phyloP scores from a whole-genome alignment of 2,888 invertebrate genomes.

The Caenorhabditis parvicauda region DNA sequence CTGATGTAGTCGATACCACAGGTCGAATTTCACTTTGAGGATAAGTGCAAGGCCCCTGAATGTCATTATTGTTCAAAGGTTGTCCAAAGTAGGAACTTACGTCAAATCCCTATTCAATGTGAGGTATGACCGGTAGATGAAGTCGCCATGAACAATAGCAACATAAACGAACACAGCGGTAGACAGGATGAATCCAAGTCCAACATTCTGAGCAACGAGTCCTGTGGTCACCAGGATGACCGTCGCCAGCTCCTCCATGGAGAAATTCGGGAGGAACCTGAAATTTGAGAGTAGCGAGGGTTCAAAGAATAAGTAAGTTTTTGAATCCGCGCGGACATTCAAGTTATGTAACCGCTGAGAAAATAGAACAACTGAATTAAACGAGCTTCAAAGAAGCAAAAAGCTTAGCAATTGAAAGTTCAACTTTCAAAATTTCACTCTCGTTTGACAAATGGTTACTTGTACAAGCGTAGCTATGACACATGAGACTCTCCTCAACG shows the following conservation, averaged over 20 bases:
- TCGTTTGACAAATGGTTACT: too few species aligned
- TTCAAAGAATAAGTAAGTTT: too few species aligned
- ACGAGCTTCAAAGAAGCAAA: too few species aligned
- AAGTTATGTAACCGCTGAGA: too few species aligned
- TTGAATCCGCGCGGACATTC: too few species aligned
- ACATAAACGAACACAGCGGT: constrained; percentile 29
- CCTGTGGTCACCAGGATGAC: constrained; percentile 24
- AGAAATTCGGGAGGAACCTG: constrained; percentile 32
- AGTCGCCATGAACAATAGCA: constrained; percentile 51
- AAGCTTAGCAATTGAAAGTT: too few species aligned
- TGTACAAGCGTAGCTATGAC: too few species aligned
- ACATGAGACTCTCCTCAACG: too few species aligned
- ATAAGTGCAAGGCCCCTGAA: constrained; percentile 57
- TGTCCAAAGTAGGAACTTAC: constrained; percentile 25
- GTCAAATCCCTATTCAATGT: constrained; percentile 57
- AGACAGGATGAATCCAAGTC: constrained; percentile 21
- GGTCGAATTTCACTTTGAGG: constrained; percentile 53
- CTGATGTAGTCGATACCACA: constrained; percentile 45
- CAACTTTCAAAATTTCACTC: too few species aligned
- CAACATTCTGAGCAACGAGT: constrained; percentile 20
- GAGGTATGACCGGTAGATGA: constrained; percentile 58
- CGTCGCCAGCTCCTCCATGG: constrained; percentile 32
- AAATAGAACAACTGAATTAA: too few species aligned
- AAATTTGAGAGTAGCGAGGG: too few species aligned
- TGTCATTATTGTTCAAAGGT: neutral